These are phyloP conservation scores for Varecia variegata DNA, from an alignment of 2,797 vertebrate genomes.

Conservation along the genomic window DNA sequence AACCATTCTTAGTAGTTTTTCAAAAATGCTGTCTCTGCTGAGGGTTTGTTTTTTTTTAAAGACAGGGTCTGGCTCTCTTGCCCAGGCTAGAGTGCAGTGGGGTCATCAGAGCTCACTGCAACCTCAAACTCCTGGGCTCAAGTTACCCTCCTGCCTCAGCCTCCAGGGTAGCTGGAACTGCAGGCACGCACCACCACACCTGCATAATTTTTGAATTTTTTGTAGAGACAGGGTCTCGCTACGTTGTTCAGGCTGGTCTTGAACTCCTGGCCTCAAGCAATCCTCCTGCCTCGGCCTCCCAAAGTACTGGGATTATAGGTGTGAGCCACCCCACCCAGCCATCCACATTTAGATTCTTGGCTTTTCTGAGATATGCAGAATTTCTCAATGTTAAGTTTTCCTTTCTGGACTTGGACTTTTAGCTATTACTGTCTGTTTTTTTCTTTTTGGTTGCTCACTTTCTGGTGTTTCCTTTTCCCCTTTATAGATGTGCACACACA, in stretches of 20 bases:
- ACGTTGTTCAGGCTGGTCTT: not conserved
- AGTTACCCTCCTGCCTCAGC: not conserved
- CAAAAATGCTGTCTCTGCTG: not conserved
- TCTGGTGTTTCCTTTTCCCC: not conserved
- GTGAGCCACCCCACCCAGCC: too few relatives aligned
- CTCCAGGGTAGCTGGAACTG: not conserved
- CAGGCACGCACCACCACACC: not conserved
- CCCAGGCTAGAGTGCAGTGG: not conserved
- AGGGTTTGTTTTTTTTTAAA: not conserved
- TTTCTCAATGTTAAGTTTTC: not conserved
- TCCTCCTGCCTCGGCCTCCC: not conserved
- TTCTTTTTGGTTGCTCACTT: not conserved
- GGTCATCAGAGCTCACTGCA: not conserved
- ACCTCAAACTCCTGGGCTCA: not conserved
- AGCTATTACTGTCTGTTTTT: not conserved
- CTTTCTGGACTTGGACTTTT: not conserved
- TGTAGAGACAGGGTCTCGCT: not conserved
- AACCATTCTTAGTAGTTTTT: not conserved
- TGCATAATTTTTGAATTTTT: not conserved
- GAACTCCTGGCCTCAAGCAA: not conserved
- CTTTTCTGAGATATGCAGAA: not conserved
- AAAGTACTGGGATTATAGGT: not conserved
- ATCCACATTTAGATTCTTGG: not conserved
- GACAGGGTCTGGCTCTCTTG: not conserved
- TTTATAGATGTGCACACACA: rapidly evolving